Evolutionary conservation across 2,113 vertebrate species (phyloP), one percentile per base, ranked within the genome.

Genomic region (Leucosticte australis): DNA sequence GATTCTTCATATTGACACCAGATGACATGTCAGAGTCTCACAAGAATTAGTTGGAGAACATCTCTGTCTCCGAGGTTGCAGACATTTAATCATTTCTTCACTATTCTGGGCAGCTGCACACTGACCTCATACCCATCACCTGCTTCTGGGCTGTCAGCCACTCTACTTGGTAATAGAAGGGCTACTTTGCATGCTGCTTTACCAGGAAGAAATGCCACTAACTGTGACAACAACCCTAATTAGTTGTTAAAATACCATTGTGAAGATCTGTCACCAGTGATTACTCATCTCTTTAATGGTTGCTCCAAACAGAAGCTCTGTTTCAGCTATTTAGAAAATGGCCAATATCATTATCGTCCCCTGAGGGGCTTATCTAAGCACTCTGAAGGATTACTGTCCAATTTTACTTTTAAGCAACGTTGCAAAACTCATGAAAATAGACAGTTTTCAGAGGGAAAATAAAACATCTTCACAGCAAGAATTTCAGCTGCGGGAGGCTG

Each of bases 211-310:
- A 83, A 89, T 75, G 87, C 69, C 85, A 90, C 83, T 96, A 73
- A 74, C 92, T 95, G 65, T 96, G 95, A 97, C 82, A 96, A 95
- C 82, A 95, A 71, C 75, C 80, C 83, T 93, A 97, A 97, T 96
- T 96, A 97, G 80, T 92, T 97, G 91, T 95, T 96, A 87, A 97
- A 97, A 96, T 83, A 90, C 81, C 87, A 90, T 94, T 88, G 94
- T 95, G 77, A 95, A 92, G 94, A 94, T 92, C 65, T 97, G 92
- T 96, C 96, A 97, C 77, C 64, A 80, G 84, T 6, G 74, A 97
- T 94, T 97, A 94, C 88, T 97, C 91, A 94, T 80, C 71, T 84
- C 91, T 95, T 96, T 95, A 90, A 95, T 83, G 91, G 73, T 53
- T 96, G 89, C 73, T 94, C 96, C 67, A 95, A 95, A 95, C 50